These are phyloP conservation scores for Papilio glaucus DNA, from an alignment of 1,140 invertebrate genomes.

Conservation along the genomic window DNA sequence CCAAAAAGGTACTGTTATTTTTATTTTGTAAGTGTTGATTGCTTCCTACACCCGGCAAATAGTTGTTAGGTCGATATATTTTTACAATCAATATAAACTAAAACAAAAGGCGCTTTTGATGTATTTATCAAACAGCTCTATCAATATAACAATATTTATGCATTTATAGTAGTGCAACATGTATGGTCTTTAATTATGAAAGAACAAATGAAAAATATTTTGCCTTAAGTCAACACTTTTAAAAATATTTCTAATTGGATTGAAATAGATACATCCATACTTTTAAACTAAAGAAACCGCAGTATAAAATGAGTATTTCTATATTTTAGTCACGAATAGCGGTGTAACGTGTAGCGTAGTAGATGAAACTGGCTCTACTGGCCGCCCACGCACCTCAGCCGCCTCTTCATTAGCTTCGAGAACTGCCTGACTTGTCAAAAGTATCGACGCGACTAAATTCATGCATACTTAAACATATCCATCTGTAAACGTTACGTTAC, in stretches of 20 bases:
- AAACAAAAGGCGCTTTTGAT: too few species aligned
- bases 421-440: constrained; percentile 57
- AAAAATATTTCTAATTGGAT: background rate
- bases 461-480: background rate
- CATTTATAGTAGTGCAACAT: too few species aligned
- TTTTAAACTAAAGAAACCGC: constrained; percentile 47
- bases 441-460: background rate
- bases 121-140: too few species aligned
- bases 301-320: constrained; percentile 56
- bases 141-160: too few species aligned
- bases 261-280: constrained; percentile 1
- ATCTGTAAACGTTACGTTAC: background rate
- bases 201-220: too few species aligned
- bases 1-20: too few species aligned
- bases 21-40: too few species aligned
- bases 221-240: too few species aligned
- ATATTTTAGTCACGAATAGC: constrained; percentile 65
- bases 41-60: too few species aligned
- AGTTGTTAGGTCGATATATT: too few species aligned
- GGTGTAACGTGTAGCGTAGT: constrained; percentile 72
- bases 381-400: constrained; percentile 64
- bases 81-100: too few species aligned
- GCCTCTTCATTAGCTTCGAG: constrained; percentile 66
- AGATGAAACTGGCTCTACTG: constrained; percentile 68
- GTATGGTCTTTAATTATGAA: too few species aligned